These are phyloP conservation scores for Halcyon leucocephala DNA, from an alignment of 2,797 vertebrate species.

Conservation along the genomic window DNA sequence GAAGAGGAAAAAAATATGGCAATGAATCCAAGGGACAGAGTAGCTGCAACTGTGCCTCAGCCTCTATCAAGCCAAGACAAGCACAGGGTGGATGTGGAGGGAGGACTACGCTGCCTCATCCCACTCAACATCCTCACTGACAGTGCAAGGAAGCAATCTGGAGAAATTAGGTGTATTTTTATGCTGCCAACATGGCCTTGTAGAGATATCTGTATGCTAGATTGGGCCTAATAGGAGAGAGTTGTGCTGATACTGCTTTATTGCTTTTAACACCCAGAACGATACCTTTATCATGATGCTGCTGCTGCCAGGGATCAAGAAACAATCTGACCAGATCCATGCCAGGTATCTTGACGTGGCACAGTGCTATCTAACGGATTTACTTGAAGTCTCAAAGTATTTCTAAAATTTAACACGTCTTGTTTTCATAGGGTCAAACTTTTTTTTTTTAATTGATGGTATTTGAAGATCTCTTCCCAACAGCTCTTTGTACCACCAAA, in stretches of 20 bases:
- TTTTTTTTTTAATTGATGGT: background rate
- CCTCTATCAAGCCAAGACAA: background rate
- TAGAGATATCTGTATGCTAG: background rate
- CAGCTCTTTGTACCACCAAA: background rate
- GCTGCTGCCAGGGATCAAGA: background rate
- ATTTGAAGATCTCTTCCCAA: background rate
- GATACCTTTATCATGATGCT: accelerated
- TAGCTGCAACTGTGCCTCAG: background rate
- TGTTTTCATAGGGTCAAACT: background rate
- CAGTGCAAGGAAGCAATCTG: background rate
- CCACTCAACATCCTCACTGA: background rate
- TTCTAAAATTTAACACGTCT: background rate
- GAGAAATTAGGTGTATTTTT: background rate
- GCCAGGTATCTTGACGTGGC: accelerated
- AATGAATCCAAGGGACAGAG: background rate
- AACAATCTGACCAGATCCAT: background rate
- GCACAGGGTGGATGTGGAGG: background rate
- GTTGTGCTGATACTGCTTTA: background rate
- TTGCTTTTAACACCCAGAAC: background rate
- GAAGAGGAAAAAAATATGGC: background rate
- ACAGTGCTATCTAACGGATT: background rate
- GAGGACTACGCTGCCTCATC: background rate
- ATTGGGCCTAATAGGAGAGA: accelerated
- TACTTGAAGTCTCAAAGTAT: background rate
- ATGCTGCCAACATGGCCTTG: accelerated